These are phyloP conservation scores for Octodonta nipae DNA, from an alignment of 2,888 invertebrate species.

Conservation along the genomic window DNA sequence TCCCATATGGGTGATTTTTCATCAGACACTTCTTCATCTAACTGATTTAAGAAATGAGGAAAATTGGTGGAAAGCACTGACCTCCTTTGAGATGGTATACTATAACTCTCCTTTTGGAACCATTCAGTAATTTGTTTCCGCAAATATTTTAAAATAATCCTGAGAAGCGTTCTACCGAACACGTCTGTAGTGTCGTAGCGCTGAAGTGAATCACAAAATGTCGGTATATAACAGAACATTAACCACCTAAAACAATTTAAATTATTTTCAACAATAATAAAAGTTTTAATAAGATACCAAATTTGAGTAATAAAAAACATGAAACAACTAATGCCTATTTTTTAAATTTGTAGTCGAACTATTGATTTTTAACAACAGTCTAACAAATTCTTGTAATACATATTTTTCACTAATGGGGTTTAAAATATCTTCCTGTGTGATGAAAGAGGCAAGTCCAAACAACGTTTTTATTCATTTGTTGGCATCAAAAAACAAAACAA, in stretches of 20 bases:
- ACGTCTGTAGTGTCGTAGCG: slow-evolving; percentile 83
- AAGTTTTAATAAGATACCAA: too few species aligned
- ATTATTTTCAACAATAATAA: too few species aligned
- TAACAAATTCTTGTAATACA: too few species aligned
- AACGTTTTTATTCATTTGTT: too few species aligned
- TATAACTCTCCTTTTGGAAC: slow-evolving; percentile 76
- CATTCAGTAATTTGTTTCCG: slow-evolving; percentile 81
- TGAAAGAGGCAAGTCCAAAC: too few species aligned
- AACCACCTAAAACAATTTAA: slow-evolving; percentile 79
- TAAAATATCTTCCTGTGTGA: too few species aligned
- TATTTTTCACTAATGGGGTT: too few species aligned
- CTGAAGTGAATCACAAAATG: slow-evolving; percentile 83
- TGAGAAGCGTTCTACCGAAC: slow-evolving; percentile 76
- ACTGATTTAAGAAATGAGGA: slow-evolving; percentile 76
- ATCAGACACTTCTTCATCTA: slow-evolving; percentile 80
- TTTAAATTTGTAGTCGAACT: too few species aligned
- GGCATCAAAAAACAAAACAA: too few species aligned
- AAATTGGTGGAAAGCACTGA: slow-evolving; percentile 75
- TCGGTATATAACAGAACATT: slow-evolving; percentile 89
- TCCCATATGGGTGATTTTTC: slow-evolving; percentile 87
- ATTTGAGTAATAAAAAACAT: too few species aligned
- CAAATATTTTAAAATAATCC: slow-evolving; percentile 66
- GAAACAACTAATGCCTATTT: too few species aligned
- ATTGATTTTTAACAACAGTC: too few species aligned
- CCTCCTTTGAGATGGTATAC: slow-evolving; percentile 77